These are phyloP conservation scores for Crambe crambe DNA, from an alignment of 37 sponge, comb jelly and placozoan genomes.

Conservation along the genomic window DNA sequence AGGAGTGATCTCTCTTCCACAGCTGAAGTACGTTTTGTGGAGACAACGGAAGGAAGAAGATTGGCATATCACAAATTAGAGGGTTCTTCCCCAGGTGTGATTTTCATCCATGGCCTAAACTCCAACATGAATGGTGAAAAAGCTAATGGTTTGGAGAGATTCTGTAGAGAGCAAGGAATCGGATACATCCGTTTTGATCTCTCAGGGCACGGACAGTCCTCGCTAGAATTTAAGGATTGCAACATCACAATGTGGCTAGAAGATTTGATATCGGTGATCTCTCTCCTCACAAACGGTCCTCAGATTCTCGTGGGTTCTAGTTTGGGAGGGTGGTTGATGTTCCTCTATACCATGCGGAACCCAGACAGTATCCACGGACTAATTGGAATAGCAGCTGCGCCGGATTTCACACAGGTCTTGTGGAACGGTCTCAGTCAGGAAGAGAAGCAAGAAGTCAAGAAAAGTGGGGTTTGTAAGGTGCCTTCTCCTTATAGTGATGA, in stretches of 20 bases:
- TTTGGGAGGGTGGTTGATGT: constrained; percentile 82
- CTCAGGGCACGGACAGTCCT: constrained; percentile 61
- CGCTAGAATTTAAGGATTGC: constrained; percentile 34
- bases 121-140: constrained; percentile 53
- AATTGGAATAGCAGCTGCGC: constrained; percentile 62
- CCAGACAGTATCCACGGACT: constrained; percentile 64
- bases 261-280: constrained; percentile 49
- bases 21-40: constrained; percentile 28
- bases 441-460: constrained; percentile 41
- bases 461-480: constrained; percentile 25
- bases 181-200: constrained; percentile 61
- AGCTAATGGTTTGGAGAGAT: constrained; percentile 44
- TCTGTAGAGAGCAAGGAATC: constrained; percentile 28
- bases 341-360: constrained; percentile 68
- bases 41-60: constrained; percentile 46
- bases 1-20: no score
- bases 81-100: constrained; percentile 65
- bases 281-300: constrained; percentile 32
- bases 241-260: constrained; percentile 72
- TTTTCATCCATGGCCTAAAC: constrained; percentile 64
- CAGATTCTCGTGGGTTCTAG: constrained; percentile 73
- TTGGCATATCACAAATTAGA: constrained; percentile 50
- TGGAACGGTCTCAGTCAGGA: constrained; percentile 58
- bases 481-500: constrained; percentile 13
- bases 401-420: constrained; percentile 55